Base-by-base conservation (phyloP, 2,888 invertebrate genomes). In the Platypus cylindrus region DNA sequence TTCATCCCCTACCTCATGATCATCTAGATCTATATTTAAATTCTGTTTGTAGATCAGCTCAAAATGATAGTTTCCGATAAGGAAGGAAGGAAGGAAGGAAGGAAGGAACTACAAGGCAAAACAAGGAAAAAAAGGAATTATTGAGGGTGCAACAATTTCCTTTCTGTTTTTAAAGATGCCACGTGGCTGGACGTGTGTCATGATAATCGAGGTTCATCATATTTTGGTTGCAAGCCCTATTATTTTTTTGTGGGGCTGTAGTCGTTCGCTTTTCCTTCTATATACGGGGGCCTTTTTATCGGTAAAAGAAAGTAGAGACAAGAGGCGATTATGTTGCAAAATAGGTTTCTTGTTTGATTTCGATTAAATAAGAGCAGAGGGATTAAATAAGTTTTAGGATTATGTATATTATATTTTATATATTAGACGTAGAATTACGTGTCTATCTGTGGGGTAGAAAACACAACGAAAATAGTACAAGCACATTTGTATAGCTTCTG, bases 31-130 rank as follows among this genome's bases (percentile, higher is more conserved):
- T n/a, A n/a, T n/a, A n/a, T n/a, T n/a, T 32, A 33, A 33, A 32
- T 33, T 22, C 30, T 59, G 59, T 60, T 60, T 59, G 53, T 51
- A 55, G 58, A 60, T 58, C 56, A 53, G 52, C 58, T 60, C 16
- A 36, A 28, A 25, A n/a, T n/a, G n/a, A n/a, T 34, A 30, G 33
- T 39, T 38, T 36, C 36, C 38, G 38, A 41, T 41, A 38, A 39
- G 38, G 38, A 41, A 41, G n/a, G n/a, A n/a, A n/a, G n/a, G n/a
- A n/a, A n/a, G n/a, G n/a, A n/a, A n/a, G n/a, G n/a, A n/a, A n/a
- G n/a, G n/a, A n/a, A n/a, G n/a, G n/a, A n/a, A n/a, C n/a, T n/a
- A n/a, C n/a, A n/a, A n/a, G n/a, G n/a, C n/a, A n/a, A n/a, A n/a
- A n/a, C n/a, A n/a, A n/a, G n/a, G n/a, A n/a, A n/a, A n/a, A n/a